Conservation (phyloP, 2,888 invertebrate species). For the Aphidius colemani region DNA sequence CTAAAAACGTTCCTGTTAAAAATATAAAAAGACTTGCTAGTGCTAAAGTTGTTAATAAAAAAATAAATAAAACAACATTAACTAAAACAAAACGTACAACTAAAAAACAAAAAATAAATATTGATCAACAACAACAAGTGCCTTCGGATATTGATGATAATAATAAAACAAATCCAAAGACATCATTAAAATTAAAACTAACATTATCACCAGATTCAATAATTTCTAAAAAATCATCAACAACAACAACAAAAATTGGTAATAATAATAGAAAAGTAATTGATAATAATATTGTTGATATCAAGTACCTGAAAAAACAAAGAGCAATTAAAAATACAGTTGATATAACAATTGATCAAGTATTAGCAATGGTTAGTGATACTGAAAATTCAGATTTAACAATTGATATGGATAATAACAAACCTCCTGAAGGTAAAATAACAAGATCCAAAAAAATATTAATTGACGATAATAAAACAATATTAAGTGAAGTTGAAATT, state of each 20-base stretch:
- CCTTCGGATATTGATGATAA: conserved; percentile 26
- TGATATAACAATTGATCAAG: conserved; percentile 56
- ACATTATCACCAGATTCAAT: conserved; percentile 35
- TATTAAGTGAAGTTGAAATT: conserved; percentile 42
- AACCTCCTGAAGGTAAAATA: conserved; percentile 42
- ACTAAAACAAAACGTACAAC: conserved; percentile 47
- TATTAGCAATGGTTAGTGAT: conserved; percentile 54
- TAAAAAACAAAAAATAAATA: conserved; percentile 36
- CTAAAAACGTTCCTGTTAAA: conserved; percentile 51
- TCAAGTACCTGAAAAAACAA: conserved; percentile 27
- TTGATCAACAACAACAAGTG: conserved; percentile 30
- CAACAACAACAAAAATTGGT: conserved; percentile 29
- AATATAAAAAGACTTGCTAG: conserved; percentile 42
- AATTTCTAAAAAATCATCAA: conserved; percentile 39
- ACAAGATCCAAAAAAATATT: conserved; percentile 48
- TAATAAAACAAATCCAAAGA: conserved; percentile 48
- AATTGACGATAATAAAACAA: conserved; percentile 38
- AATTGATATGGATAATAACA: conserved; percentile 33
- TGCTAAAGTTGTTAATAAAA: neutral
- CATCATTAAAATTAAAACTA: conserved; percentile 40
- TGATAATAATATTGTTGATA: conserved; percentile 23
- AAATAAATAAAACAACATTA: conserved; percentile 23
- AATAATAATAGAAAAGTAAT: conserved; percentile 44
- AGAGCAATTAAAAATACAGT: conserved; percentile 44
- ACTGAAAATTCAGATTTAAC: conserved; percentile 44